phyloP scores from a whole-genome alignment of 1,140 invertebrate species.

The Procambarus clarkii region DNA sequence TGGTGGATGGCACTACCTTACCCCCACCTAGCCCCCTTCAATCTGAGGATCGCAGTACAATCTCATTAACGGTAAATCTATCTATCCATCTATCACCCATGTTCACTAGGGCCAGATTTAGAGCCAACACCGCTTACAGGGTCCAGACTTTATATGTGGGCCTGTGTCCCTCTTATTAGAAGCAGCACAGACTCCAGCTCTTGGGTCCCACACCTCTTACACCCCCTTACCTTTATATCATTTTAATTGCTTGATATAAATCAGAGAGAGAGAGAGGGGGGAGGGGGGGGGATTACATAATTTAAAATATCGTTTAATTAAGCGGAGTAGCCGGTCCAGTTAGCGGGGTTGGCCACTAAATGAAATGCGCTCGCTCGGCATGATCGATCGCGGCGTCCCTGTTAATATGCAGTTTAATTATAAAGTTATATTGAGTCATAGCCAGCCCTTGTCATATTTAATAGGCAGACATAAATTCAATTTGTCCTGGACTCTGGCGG shows the following conservation, averaged over 20 bases:
- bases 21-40: conserved; percentile 23
- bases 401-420: conserved; percentile 72
- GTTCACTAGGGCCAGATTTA: conserved; percentile 66
- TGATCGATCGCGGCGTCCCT: conserved; percentile 65
- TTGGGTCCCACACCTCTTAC: conserved; percentile 26
- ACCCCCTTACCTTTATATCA: conserved; percentile 61
- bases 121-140: conserved; percentile 39
- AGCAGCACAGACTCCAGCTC: not conserved
- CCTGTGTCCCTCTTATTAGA: not conserved
- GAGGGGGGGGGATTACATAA: conserved; percentile 51
- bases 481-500: conserved; percentile 57
- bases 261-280: not conserved
- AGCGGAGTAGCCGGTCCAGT: conserved; percentile 26
- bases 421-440: conserved; percentile 71
- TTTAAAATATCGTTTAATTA: conserved; percentile 68
- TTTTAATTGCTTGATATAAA: conserved; percentile 63
- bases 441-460: conserved; percentile 70
- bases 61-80: conserved; percentile 68
- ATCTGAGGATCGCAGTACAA: conserved; percentile 57
- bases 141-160: not conserved
- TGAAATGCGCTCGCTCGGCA: conserved; percentile 58
- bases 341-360: conserved; percentile 58
- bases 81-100: conserved; percentile 67
- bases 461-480: conserved; percentile 71
- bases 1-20: not conserved